Percentiles rank a stretch among this genome's conserved stretches.
These are phyloP conservation scores for Petrophora chlorosata DNA, from an alignment of 2,888 invertebrate species.

Conservation along the genomic window DNA sequence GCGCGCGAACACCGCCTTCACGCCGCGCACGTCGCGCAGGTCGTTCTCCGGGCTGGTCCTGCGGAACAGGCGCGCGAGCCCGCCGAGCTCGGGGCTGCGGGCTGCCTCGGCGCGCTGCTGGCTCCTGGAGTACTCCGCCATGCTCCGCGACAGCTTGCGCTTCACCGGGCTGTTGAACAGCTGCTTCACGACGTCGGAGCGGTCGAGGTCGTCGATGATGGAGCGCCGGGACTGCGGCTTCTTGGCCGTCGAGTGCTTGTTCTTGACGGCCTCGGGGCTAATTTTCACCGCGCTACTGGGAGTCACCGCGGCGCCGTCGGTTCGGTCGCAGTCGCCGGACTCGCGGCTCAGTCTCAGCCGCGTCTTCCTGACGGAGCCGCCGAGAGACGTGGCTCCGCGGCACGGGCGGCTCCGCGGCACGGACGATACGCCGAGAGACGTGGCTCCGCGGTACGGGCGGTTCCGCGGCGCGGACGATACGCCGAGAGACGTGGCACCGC, in stretches of 20 bases:
- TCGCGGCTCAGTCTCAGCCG: constrained; percentile 44
- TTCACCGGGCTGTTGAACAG: constrained; percentile 78
- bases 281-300: constrained; percentile 65
- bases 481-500: constrained; percentile 50
- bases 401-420: constrained; percentile 36
- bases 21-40: constrained; percentile 52
- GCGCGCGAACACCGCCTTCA: constrained; percentile 49
- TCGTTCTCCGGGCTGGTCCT: constrained; percentile 57
- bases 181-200: constrained; percentile 71
- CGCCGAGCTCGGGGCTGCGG: constrained; percentile 53
- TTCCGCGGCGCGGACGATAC: constrained; percentile 36
- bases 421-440: constrained; percentile 45
- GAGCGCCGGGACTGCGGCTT: constrained; percentile 75
- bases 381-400: constrained; percentile 50
- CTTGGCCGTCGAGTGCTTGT: constrained; percentile 76
- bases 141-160: constrained; percentile 76
- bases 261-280: constrained; percentile 68
- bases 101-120: too few relatives aligned
- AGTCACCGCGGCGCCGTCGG: constrained; percentile 50
- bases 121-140: constrained; percentile 68
- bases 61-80: constrained; percentile 55
- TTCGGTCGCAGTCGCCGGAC: constrained; percentile 41
- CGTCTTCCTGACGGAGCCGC: constrained; percentile 38
- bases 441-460: constrained; percentile 43
- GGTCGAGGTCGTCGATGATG: constrained; percentile 71